Conservation (phyloP, 2,888 invertebrate genomes). For the Bellardia bayeri region DNA sequence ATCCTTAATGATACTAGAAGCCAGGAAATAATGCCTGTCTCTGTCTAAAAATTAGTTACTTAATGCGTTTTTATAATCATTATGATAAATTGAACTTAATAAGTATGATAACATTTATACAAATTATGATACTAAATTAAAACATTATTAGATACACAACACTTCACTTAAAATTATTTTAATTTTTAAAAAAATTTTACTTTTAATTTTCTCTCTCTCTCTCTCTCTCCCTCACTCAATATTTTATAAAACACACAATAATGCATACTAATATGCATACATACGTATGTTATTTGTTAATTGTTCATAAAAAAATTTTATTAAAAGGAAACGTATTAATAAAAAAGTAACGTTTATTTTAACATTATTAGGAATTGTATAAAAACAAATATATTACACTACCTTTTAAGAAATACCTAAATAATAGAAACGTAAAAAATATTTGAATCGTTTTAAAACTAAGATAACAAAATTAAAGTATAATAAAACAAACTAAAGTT, state of each 20-base stretch:
- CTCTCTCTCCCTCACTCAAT: neutral
- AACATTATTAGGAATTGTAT: conserved; percentile 53
- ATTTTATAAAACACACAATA: neutral
- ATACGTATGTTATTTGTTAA: conserved; percentile 33
- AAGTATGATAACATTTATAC: too few species aligned
- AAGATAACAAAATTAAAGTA: neutral
- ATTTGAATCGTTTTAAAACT: conserved; percentile 54
- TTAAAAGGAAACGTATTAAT: conserved; percentile 5
- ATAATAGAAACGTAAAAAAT: conserved; percentile 2
- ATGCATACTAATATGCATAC: neutral
- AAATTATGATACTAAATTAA: too few species aligned
- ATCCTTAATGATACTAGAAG: too few species aligned
- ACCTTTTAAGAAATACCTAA: conserved; percentile 3
- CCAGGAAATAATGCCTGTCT: too few species aligned
- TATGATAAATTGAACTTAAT: too few species aligned
- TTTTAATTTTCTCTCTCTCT: neutral
- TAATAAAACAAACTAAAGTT: neutral
- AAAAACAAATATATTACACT: conserved; percentile 26
- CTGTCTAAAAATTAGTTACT: too few species aligned
- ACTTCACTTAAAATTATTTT: neutral
- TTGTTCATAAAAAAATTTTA: conserved; percentile 28
- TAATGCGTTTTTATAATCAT: too few species aligned
- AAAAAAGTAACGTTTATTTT: conserved; percentile 37
- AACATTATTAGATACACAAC: too few species aligned
- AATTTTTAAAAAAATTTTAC: neutral